These are phyloP conservation scores for Drosophila infuscata DNA, from an alignment of 2,888 invertebrate genomes.

Conservation along the genomic window DNA sequence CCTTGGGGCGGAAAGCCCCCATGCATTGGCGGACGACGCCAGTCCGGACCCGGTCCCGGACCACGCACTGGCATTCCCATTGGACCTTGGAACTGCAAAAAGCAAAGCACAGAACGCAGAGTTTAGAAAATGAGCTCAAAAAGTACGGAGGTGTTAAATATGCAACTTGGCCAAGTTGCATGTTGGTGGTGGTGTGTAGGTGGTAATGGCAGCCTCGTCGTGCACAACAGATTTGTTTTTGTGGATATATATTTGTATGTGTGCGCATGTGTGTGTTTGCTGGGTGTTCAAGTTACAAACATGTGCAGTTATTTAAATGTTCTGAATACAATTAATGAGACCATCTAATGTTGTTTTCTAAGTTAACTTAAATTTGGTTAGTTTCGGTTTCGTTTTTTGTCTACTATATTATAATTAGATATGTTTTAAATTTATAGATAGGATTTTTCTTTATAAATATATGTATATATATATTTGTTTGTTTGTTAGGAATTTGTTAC, in stretches of 20 bases:
- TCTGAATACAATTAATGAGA: conserved; percentile 76
- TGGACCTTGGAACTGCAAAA: conserved; percentile 84
- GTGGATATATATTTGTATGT: conserved; percentile 6
- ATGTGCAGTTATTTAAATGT: conserved; percentile 70
- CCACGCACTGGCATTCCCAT: conserved; percentile 86
- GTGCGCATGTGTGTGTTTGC: conserved; percentile 13
- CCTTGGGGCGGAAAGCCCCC: conserved; percentile 88
- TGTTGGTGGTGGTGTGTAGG: neutral
- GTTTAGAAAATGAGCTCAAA: conserved; percentile 19
- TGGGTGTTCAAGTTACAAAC: conserved; percentile 47
- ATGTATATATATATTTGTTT: conserved; percentile 25
- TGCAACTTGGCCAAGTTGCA: conserved; percentile 19
- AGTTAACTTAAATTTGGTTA: conserved; percentile 73
- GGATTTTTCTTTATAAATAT: conserved; percentile 27
- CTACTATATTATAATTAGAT: conserved; percentile 40
- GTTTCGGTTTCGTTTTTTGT: conserved; percentile 45
- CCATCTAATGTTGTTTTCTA: conserved; percentile 49
- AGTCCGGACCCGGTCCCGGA: conserved; percentile 89
- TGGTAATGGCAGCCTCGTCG: conserved; percentile 16
- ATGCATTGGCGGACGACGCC: conserved; percentile 91
- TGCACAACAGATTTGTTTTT: conserved; percentile 24
- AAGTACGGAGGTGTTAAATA: conserved; percentile 3
- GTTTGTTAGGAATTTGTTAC: conserved; percentile 77
- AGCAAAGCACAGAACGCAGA: conserved; percentile 5
- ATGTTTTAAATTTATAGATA: conserved; percentile 32